A percentile compares a stretch with the other conserved stretches of the same genome.
Evolutionary conservation across 2,113 vertebrate species (phyloP).

Genomic region (Panthera tigris): DNA sequence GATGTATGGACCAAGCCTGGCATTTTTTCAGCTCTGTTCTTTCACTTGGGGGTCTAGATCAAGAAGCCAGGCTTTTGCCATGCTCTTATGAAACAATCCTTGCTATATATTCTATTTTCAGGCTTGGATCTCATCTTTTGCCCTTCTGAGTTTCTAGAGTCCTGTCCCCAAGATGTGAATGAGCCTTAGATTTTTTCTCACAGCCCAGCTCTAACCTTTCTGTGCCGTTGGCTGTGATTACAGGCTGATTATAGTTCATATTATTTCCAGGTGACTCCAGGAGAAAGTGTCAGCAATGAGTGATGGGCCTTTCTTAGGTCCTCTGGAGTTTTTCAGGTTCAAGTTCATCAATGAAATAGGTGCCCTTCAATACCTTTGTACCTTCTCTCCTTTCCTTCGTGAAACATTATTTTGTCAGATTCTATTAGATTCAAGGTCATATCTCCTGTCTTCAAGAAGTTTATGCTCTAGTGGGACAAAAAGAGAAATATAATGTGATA

Average conservation of each 20-base stretch:
- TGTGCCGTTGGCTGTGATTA: background rate
- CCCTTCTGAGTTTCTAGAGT: background rate
- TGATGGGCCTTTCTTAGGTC: background rate
- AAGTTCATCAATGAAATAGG: background rate
- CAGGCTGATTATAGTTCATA: background rate
- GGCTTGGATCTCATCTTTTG: background rate
- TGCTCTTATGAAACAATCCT: background rate
- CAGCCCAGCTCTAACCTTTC: background rate
- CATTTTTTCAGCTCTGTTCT: background rate
- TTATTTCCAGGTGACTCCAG: background rate
- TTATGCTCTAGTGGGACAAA: background rate
- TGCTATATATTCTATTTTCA: background rate
- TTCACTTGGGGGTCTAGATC: background rate
- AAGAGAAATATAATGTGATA: background rate
- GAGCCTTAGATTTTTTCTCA: background rate
- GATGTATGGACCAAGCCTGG: background rate
- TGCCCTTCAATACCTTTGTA: background rate
- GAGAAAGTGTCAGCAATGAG: background rate
- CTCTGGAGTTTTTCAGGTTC: background rate
- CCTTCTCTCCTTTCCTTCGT: background rate
- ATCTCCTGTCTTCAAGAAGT: background rate
- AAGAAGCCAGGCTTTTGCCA: too few relatives aligned
- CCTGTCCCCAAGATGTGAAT: background rate
- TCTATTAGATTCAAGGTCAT: background rate
- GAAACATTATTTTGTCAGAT: background rate